Percentiles rank a stretch among this genome's conserved stretches.
These are phyloP conservation scores for Drosophila nr. medialis DNA, from an alignment of 2,888 invertebrate genomes.

Conservation along the genomic window DNA sequence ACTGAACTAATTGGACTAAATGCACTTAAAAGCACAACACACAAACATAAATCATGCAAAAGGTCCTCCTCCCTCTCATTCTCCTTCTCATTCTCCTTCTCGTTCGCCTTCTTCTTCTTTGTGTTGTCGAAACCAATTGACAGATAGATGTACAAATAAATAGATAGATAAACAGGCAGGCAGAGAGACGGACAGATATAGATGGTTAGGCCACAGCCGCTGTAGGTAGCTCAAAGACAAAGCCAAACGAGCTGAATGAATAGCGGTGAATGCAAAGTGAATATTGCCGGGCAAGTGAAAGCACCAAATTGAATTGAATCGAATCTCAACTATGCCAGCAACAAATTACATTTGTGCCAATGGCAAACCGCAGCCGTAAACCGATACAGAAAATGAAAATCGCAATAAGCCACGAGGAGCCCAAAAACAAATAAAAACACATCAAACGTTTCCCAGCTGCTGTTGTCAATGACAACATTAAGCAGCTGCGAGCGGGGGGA, in stretches of 20 bases:
- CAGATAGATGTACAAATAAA: constrained; percentile 3
- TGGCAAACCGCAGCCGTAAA: constrained; percentile 53
- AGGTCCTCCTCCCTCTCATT: neutral
- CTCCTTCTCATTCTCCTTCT: neutral
- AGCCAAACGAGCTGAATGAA: constrained; percentile 19
- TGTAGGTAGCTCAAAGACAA: constrained; percentile 12
- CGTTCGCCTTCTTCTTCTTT: neutral
- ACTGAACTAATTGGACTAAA: constrained; percentile 25
- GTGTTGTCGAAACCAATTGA: constrained; percentile 1
- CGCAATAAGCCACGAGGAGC: constrained; percentile 49
- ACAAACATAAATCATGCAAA: constrained; percentile 7
- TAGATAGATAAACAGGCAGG: neutral
- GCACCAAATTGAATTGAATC: constrained; percentile 17
- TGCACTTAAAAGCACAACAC: constrained; percentile 18
- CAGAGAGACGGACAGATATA: neutral
- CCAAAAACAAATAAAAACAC: constrained; percentile 1
- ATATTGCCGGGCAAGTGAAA: neutral
- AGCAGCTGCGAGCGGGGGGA: constrained; percentile 21
- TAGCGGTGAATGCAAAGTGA: constrained; percentile 14
- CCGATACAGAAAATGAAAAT: constrained; percentile 54
- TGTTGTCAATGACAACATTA: constrained; percentile 64
- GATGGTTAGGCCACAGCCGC: constrained; percentile 8
- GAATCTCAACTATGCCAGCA: constrained; percentile 29
- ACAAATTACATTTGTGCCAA: constrained; percentile 56
- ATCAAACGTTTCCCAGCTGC: constrained; percentile 25